Conservation (phyloP, 2,888 invertebrate genomes). For the Eumacrocentrus americanus region DNA sequence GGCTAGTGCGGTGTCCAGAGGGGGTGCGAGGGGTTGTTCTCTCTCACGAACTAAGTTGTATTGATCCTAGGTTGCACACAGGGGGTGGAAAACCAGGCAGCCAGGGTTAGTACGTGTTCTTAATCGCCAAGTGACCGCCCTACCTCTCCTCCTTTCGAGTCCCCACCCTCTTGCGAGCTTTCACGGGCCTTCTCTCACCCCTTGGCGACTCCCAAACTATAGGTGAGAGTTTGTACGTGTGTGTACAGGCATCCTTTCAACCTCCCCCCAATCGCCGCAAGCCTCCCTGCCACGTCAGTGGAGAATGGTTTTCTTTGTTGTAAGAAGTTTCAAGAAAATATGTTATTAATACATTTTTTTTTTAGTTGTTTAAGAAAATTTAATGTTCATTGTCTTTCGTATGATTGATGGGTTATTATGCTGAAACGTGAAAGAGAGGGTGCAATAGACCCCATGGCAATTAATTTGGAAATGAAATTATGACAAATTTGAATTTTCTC, state of each 20-base stretch:
- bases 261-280: conserved; percentile 3
- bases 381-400: too few relatives aligned
- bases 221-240: conserved; percentile 28
- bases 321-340: conserved; percentile 9
- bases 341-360: neutral
- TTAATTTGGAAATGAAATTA: conserved; percentile 1
- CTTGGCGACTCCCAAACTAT: conserved; percentile 34
- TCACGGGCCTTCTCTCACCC: conserved; percentile 37
- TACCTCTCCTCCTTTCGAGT: conserved; percentile 47
- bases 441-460: neutral
- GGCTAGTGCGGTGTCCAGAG: conserved; percentile 40
- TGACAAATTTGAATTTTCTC: neutral
- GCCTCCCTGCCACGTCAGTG: neutral
- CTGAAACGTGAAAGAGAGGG: neutral
- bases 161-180: conserved; percentile 44
- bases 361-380: neutral
- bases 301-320: neutral
- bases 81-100: conserved; percentile 58
- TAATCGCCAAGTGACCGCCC: conserved; percentile 63
- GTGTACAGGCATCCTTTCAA: conserved; percentile 12
- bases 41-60: conserved; percentile 61
- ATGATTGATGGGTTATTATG: too few relatives aligned
- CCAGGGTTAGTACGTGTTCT: conserved; percentile 61
- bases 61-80: conserved; percentile 57
- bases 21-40: conserved; percentile 38